Base-by-base conservation (phyloP, 1,140 invertebrate genomes). In the Thaumatotibia leucotreta region DNA sequence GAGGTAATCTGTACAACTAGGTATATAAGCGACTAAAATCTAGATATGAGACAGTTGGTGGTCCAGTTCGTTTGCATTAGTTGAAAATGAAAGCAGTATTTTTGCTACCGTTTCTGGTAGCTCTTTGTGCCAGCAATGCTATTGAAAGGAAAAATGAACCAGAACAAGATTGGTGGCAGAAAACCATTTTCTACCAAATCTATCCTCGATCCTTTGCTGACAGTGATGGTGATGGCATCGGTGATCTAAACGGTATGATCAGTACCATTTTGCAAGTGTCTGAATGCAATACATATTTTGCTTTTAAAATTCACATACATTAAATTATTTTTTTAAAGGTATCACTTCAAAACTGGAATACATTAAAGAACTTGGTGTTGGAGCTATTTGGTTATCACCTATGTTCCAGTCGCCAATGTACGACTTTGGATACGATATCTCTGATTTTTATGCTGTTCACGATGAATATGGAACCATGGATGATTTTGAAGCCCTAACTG, bases 131-230 rank as follows among this genome's bases (percentile, higher is more conserved):
- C 58, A 75, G 70, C 4, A 71, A 71, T 70, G 64, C 78, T n/a
- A 61, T 82, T 45, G 75, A 67, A n/a, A 66, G 75, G 24, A 64
- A 71, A 33, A 52, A 76, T 52, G 74, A 80, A 61, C 70, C 23
- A 22, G 68, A 88, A 2, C 69, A 86, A 10, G 92, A 95, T 68
- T 97, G 96, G 96, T 97, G 95, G 94, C 92, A 95, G 70, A 93
- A 93, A n/a, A 93, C 93, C 0, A 89, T 94, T 6, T 93, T 96
- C 68, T 97, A 97, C 82, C 95, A 97, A 84, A 94, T 97, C 49
- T 96, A 96, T 77, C 94, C 95, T 0, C 88, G 94, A 39, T 96
- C 95, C 31, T 96, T 97, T 79, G 93, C 92, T 75, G 96, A 97
- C 80, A 93, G 92, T 27, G 86, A 96, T 80, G 93, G 92, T 4